Conservation (phyloP, 2,113 vertebrate species). For the Panthera uncia region DNA sequence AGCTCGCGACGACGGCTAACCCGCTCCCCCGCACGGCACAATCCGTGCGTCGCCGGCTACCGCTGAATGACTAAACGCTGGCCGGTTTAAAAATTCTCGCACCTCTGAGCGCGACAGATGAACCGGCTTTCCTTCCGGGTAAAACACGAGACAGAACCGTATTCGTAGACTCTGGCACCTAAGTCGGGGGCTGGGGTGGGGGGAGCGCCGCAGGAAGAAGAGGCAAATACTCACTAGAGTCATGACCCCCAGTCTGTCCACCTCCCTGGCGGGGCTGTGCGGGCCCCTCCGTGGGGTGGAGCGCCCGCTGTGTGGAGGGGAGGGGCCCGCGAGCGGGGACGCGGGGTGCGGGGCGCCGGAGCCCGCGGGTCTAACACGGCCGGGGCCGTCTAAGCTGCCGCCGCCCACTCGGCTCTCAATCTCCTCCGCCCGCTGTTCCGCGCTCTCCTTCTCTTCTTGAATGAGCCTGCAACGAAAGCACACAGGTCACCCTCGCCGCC, state of each 20-base stretch:
- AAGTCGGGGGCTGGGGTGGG: background rate
- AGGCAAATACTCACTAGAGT: conserved; percentile 88
- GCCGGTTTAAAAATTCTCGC: background rate
- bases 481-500: background rate
- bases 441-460: conserved; percentile 98
- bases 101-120: background rate
- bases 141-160: no score
- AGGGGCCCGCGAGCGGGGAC: conserved; percentile 89
- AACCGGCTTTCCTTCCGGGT: background rate
- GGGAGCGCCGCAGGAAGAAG: accelerated
- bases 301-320: conserved; percentile 93
- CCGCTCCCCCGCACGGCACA: no score
- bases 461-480: conserved; percentile 89
- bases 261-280: conserved; percentile 93
- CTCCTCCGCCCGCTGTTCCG: conserved; percentile 94
- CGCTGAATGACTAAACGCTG: background rate
- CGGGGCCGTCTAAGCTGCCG: conserved; percentile 88
- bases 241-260: conserved; percentile 96
- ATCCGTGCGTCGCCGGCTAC: no score
- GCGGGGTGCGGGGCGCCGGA: conserved; percentile 87
- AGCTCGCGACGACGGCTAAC: accelerated
- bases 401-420: conserved; percentile 95
- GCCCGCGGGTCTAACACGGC: conserved; percentile 91
- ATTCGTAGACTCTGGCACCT: accelerated
- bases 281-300: conserved; percentile 92